Evolutionary conservation across 2,113 vertebrate species (phyloP).

Genomic region (Conger conger): DNA sequence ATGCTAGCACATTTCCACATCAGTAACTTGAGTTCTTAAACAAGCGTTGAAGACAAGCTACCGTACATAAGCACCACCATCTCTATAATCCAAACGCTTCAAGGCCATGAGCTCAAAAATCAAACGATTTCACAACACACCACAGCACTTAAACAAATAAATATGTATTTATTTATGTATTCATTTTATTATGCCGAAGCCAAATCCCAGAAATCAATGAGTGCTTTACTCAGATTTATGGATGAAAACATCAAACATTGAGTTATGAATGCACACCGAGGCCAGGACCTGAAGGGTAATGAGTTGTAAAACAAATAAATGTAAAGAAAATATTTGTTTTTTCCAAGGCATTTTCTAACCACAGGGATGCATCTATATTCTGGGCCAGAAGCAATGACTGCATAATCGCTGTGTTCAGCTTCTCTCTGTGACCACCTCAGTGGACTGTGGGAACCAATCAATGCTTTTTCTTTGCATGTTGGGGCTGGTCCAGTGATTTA

Average conservation of each 20-base stretch:
- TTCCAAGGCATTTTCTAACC: slow-evolving; percentile 43
- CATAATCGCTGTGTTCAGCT: slow-evolving; percentile 50
- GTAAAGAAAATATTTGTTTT: slow-evolving; percentile 59
- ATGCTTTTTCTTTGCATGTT: slow-evolving; percentile 43
- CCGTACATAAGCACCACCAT: slow-evolving; percentile 50
- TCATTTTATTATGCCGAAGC: slow-evolving; percentile 39
- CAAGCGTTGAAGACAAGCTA: background rate
- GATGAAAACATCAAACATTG: slow-evolving; percentile 68
- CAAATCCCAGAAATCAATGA: slow-evolving; percentile 50
- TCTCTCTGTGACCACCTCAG: slow-evolving; percentile 38
- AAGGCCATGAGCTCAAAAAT: slow-evolving; percentile 49
- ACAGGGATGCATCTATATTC: slow-evolving; percentile 52
- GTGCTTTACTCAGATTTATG: slow-evolving; percentile 68
- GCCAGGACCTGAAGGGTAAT: slow-evolving; percentile 67
- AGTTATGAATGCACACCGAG: slow-evolving; percentile 58
- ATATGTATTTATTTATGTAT: slow-evolving; percentile 56
- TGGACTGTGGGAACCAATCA: slow-evolving; percentile 61
- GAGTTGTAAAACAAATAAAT: slow-evolving; percentile 66
- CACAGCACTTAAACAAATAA: slow-evolving; percentile 51
- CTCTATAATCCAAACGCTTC: slow-evolving; percentile 36
- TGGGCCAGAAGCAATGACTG: slow-evolving; percentile 42
- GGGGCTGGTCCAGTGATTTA: slow-evolving; percentile 47
- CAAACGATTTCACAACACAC: slow-evolving; percentile 53
- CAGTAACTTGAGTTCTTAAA: background rate
- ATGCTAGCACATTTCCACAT: background rate